A percentile compares a stretch with the other conserved stretches of the same genome.
Conservation (phyloP, 2,797 vertebrate genomes). For the Helarctos malayanus region DNA sequence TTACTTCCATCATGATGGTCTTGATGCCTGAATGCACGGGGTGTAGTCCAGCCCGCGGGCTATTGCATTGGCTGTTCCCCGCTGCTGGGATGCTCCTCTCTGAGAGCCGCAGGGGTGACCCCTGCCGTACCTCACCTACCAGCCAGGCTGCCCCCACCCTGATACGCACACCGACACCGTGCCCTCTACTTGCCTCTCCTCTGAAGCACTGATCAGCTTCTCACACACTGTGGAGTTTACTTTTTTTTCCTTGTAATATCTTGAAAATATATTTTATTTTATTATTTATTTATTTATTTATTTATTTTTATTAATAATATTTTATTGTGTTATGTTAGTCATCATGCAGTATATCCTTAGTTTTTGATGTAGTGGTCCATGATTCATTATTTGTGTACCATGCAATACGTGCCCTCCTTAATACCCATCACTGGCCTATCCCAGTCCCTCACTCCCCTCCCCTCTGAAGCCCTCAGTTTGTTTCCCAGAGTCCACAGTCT, state of each 20-base stretch:
- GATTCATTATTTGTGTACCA: no score
- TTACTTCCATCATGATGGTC: accelerated
- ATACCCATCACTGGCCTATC: no score
- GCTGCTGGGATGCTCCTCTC: not conserved
- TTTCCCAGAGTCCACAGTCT: no score
- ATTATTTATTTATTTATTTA: no score
- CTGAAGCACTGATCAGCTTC: not conserved
- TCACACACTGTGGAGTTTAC: not conserved
- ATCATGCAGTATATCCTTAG: no score
- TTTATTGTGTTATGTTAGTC: no score
- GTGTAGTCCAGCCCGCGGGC: not conserved
- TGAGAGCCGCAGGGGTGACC: not conserved
- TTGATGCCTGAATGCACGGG: not conserved
- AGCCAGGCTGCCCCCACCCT: not conserved
- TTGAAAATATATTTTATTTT: no score
- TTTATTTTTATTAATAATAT: no score
- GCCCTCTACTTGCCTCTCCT: not conserved
- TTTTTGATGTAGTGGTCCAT: no score
- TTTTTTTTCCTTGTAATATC: not conserved
- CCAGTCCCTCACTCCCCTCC: no score
- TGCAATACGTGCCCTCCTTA: no score
- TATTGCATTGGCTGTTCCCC: not conserved
- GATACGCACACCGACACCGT: accelerated
- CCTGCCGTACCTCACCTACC: not conserved
- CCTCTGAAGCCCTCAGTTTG: no score